Percentiles rank a stretch among this genome's conserved stretches.
These are phyloP conservation scores for Diachasma alloeum DNA, from an alignment of 1,140 invertebrate species.

Conservation along the genomic window DNA sequence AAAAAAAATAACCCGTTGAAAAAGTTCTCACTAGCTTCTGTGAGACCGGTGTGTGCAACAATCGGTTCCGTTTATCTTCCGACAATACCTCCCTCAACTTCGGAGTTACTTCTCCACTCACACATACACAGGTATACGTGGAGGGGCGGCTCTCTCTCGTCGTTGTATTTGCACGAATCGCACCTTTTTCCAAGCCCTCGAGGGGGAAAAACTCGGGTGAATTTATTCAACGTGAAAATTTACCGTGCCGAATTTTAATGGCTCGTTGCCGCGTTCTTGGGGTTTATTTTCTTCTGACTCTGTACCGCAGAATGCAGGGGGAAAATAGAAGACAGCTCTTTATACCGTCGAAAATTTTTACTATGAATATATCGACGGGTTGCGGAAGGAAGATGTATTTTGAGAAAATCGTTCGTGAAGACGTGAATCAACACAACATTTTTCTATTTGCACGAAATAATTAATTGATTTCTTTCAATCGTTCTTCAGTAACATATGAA, in stretches of 20 bases:
- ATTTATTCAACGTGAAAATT: slow-evolving; percentile 55
- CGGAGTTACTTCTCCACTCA: slow-evolving; percentile 42
- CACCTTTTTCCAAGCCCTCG: slow-evolving; percentile 38
- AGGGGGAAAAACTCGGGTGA: slow-evolving; percentile 47
- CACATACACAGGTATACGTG: neutral
- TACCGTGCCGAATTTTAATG: slow-evolving; percentile 32
- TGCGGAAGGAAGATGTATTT: no score
- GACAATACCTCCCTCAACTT: slow-evolving; percentile 57
- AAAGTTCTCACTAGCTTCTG: slow-evolving; percentile 43
- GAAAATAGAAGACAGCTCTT: no score
- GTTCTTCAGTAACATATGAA: no score
- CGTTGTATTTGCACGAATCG: slow-evolving; percentile 51
- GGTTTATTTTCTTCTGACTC: no score
- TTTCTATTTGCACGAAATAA: no score
- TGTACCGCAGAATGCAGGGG: no score
- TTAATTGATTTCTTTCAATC: no score
- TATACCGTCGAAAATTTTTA: no score
- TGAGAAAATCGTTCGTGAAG: no score
- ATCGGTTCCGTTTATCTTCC: slow-evolving; percentile 59
- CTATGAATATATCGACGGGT: no score
- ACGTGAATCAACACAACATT: no score
- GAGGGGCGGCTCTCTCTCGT: slow-evolving; percentile 13
- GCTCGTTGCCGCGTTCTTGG: neutral
- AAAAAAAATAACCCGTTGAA: slow-evolving; percentile 34
- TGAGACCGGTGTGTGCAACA: slow-evolving; percentile 42